Conservation (phyloP, 2,888 invertebrate genomes). For the Hydraecia micacea region DNA sequence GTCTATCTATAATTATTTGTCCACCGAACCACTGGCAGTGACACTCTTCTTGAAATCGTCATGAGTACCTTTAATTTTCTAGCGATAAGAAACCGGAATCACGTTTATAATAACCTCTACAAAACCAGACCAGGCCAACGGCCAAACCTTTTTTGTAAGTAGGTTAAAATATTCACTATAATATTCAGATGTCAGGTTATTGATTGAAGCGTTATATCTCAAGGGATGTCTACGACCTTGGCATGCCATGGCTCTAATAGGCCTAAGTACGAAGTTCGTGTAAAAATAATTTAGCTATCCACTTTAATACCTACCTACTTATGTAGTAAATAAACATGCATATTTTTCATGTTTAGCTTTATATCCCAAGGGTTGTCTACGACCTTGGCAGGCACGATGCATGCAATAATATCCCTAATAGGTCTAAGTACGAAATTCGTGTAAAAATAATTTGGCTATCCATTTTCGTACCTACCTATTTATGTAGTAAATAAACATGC, state of each 20-base stretch:
- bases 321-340: not conserved
- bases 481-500: not conserved
- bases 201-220: slow-evolving; percentile 29
- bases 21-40: not conserved
- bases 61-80: not conserved
- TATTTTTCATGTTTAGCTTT: too few species aligned
- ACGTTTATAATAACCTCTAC: not conserved
- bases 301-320: not conserved
- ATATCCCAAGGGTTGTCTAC: slow-evolving; percentile 23
- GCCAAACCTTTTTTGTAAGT: not conserved
- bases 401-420: slow-evolving; percentile 31
- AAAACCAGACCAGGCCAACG: not conserved
- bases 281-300: not conserved
- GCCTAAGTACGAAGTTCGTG: slow-evolving; percentile 1
- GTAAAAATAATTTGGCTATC: not conserved
- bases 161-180: slow-evolving; percentile 20
- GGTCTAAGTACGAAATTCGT: not conserved
- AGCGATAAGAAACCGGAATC: not conserved
- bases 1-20: not conserved
- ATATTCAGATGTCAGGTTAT: slow-evolving; percentile 28
- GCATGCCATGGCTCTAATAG: slow-evolving; percentile 10
- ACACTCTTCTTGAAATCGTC: not conserved
- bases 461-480: not conserved
- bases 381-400: slow-evolving; percentile 29
- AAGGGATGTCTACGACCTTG: slow-evolving; percentile 33